Evolutionary conservation across 2,797 vertebrate genomes (phyloP).

Genomic region (Acomys russatus): DNA sequence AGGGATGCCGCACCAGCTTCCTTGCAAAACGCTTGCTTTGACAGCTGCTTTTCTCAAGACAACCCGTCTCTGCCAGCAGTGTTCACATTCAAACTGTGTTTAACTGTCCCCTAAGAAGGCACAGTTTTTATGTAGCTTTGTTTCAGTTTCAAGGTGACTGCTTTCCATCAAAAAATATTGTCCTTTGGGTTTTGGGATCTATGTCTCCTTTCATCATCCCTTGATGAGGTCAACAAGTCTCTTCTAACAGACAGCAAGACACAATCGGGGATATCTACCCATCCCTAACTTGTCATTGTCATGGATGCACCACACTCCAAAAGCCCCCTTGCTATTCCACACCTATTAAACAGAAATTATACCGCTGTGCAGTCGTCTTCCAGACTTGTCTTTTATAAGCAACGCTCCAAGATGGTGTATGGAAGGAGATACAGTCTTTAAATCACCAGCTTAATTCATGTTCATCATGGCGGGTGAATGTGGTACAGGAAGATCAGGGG

Average conservation of each 20-base stretch:
- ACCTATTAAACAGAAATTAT: neutral
- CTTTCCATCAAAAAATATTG: neutral
- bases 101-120: neutral
- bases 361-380: neutral
- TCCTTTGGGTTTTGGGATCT: neutral
- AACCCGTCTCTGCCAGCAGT: accelerated
- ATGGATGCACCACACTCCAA: neutral
- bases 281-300: neutral
- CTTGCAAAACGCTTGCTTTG: neutral
- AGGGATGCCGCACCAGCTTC: accelerated
- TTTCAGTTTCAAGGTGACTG: neutral
- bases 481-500: accelerated
- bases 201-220: neutral
- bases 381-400: neutral
- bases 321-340: neutral
- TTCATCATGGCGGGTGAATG: no score
- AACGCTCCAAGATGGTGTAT: neutral
- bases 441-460: neutral
- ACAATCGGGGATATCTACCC: neutral
- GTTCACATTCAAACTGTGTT: neutral
- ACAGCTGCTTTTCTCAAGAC: constrained; percentile 26
- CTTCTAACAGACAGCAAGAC: neutral
- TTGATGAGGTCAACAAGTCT: neutral
- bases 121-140: neutral
- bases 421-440: neutral